phyloP scores from a whole-genome alignment of 2,888 invertebrate genomes.

The Conistra vaccinii region DNA sequence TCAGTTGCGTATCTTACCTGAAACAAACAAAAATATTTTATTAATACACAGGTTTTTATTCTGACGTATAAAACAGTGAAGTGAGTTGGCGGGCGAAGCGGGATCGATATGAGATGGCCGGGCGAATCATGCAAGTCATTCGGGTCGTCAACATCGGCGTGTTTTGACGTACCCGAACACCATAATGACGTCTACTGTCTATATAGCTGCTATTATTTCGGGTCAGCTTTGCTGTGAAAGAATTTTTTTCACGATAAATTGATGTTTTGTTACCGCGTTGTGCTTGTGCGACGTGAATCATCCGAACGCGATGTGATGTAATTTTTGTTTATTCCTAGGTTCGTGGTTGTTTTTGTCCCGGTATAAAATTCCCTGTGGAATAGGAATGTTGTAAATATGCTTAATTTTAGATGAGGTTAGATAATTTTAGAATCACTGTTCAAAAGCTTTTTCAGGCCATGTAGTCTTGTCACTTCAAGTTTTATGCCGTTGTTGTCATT shows the following conservation, averaged over 20 bases:
- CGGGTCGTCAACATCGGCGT: conserved; percentile 83
- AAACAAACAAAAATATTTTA: conserved; percentile 74
- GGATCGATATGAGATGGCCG: conserved; percentile 81
- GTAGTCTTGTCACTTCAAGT: conserved; percentile 7
- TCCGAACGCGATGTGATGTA: conserved; percentile 50
- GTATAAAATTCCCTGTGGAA: conserved; percentile 31
- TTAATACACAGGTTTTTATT: conserved; percentile 59
- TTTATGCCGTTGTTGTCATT: conserved; percentile 10
- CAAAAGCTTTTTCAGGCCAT: background rate
- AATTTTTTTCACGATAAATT: conserved; percentile 64
- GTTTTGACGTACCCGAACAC: conserved; percentile 81
- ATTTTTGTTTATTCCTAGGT: conserved; percentile 58
- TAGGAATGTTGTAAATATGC: conserved; percentile 22
- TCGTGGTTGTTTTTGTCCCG: conserved; percentile 35
- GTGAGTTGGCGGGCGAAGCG: conserved; percentile 69
- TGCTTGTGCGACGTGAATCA: conserved; percentile 63
- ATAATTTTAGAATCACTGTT: conserved; percentile 3
- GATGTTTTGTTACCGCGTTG: conserved; percentile 64
- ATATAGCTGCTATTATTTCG: conserved; percentile 70
- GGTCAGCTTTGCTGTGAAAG: conserved; percentile 59
- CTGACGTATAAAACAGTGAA: conserved; percentile 57
- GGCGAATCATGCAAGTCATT: conserved; percentile 84
- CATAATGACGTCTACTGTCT: conserved; percentile 76
- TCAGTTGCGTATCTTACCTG: conserved; percentile 75
- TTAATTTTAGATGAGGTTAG: conserved; percentile 13